Evolutionary conservation across 1,140 invertebrate genomes (phyloP), one percentile per base, ranked within the genome.

Genomic region (Drosophila watanabei): DNA sequence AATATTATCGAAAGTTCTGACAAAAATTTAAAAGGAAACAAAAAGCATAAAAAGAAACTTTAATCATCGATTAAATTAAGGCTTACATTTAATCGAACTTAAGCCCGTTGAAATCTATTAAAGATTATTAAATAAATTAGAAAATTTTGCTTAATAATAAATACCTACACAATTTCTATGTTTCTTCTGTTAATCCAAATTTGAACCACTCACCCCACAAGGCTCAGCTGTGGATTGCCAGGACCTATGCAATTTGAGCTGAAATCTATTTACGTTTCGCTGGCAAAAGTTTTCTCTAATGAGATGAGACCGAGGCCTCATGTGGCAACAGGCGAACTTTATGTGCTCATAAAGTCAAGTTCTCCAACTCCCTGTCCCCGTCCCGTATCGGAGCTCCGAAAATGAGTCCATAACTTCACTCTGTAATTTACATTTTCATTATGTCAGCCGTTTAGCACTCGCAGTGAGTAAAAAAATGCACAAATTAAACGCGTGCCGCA

Each of bases 351-450:
- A 89, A 88, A 88, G 52, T 59, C 66, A 59, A 51, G 68, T 71
- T 46, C 52, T 37, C 62, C 63, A 68, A 43, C 66, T 37, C 16
- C 72, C 58, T 5, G 13, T 64, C 62, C 65, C 62, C 28, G 68
- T 54, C 59, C 28, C 51, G 56, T 65, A 60, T 48, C 30, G 48
- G 61, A 72, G 71, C 59, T 54, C 45, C 75, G 52, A 68, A 89
- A 81, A 84, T 88, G 83, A 81, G 78, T 69, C 66, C 79, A 81
- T 88, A 88, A 88, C 85, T 89, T 89, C 72, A 14, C 73, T 30
- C 73, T 62, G 72, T 69, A 88, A 88, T 88, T 88, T 88, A 88
- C 85, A 84, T 89, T 89, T 88, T 88, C 85, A 89, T 88, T 88
- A 75, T 78, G 61, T 69, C 61, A 77, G 60, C 58, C 70, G 80